Conservation (phyloP, 2,113 vertebrate genomes). For the Okapia johnstoni region DNA sequence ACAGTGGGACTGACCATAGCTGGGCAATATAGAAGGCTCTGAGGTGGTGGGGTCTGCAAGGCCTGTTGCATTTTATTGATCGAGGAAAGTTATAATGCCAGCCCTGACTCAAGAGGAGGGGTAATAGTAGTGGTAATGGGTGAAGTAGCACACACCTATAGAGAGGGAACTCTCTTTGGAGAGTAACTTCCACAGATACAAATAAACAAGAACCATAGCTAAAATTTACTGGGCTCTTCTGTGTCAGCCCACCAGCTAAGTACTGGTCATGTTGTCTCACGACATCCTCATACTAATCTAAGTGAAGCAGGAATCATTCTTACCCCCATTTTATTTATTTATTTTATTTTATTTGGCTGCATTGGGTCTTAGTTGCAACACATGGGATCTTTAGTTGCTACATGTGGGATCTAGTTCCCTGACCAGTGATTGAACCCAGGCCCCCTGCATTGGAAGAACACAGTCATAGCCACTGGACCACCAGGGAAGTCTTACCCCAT, state of each 20-base stretch:
- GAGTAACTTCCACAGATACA: neutral
- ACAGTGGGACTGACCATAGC: neutral
- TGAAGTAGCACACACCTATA: neutral
- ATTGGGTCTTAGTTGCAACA: neutral
- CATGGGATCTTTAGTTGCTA: neutral
- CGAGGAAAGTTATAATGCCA: neutral
- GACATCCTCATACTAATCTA: neutral
- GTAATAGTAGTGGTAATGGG: neutral
- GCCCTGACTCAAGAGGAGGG: neutral
- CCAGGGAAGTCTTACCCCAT: neutral
- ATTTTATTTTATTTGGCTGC: neutral
- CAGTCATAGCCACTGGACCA: neutral
- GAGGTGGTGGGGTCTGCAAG: neutral
- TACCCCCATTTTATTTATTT: neutral
- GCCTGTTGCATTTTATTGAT: neutral
- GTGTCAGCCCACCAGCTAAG: neutral
- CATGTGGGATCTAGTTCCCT: neutral
- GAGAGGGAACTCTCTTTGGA: neutral
- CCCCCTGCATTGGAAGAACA: neutral
- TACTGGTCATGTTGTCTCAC: neutral
- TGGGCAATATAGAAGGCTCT: neutral
- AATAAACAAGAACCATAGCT: neutral
- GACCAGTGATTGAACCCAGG: neutral
- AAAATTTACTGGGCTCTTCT: neutral
- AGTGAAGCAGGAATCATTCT: neutral